These are phyloP conservation scores for Mus minutoides DNA, from an alignment of 2,797 vertebrate species.

Conservation along the genomic window DNA sequence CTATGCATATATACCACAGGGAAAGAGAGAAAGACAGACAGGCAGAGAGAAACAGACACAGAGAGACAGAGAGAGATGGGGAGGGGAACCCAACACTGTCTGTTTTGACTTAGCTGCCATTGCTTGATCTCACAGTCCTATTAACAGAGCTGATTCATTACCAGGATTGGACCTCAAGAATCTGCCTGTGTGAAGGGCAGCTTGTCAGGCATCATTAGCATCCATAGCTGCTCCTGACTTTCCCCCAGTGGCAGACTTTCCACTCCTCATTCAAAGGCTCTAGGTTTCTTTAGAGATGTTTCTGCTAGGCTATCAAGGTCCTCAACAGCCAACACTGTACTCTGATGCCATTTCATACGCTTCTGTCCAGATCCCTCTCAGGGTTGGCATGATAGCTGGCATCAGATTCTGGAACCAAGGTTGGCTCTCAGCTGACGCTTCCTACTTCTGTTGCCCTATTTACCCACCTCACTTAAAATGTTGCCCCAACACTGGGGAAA, in stretches of 20 bases:
- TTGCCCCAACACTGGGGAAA: too few species aligned
- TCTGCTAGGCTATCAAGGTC: background rate
- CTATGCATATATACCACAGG: background rate
- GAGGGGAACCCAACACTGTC: background rate
- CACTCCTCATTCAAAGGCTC: slow-evolving; percentile 20
- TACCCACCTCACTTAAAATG: background rate
- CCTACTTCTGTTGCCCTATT: background rate
- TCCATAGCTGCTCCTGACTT: slow-evolving; percentile 21
- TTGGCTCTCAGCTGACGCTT: background rate
- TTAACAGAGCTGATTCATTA: slow-evolving; percentile 68
- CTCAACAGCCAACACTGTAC: background rate
- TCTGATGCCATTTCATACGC: background rate
- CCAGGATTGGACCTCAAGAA: slow-evolving; percentile 64
- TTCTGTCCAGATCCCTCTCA: background rate
- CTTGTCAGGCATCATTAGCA: background rate
- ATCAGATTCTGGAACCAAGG: background rate
- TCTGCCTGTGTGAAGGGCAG: background rate
- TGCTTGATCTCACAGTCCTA: slow-evolving; percentile 23
- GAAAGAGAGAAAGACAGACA: background rate
- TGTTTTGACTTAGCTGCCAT: background rate
- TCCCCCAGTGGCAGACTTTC: background rate
- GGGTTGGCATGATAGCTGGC: background rate
- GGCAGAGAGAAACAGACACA: background rate
- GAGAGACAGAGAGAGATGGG: background rate
- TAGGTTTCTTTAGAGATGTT: slow-evolving; percentile 5